Conservation (phyloP, 1,140 invertebrate genomes). For the Gryllus bimaculatus region DNA sequence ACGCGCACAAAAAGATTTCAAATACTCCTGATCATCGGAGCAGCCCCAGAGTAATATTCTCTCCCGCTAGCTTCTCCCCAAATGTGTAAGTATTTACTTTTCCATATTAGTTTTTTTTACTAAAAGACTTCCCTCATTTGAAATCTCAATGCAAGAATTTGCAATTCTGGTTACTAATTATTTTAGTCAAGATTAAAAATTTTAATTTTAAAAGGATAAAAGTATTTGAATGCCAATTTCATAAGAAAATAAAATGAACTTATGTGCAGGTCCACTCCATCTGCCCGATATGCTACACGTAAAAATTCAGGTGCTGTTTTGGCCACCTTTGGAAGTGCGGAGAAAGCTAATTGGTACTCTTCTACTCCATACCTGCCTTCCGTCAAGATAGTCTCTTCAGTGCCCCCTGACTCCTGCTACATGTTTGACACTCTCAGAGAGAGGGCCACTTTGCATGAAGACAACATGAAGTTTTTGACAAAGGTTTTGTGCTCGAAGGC, state of each 20-base stretch:
- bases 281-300: conserved; percentile 43
- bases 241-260: not conserved
- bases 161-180: no score
- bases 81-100: conserved; percentile 21
- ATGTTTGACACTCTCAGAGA: conserved; percentile 48
- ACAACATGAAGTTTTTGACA: not conserved
- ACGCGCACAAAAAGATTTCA: not conserved
- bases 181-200: no score
- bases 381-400: conserved; percentile 7
- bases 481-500: not conserved
- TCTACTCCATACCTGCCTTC: not conserved
- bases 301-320: conserved; percentile 45
- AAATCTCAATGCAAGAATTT: no score
- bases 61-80: conserved; percentile 25
- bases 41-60: conserved; percentile 17
- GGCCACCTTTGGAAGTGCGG: conserved; percentile 35
- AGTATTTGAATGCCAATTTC: no score
- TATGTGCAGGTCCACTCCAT: conserved; percentile 24
- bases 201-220: no score
- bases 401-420: conserved; percentile 1
- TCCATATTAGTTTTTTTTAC: no score
- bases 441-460: conserved; percentile 27
- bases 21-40: not conserved
- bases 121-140: no score
- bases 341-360: conserved; percentile 22